Evolutionary conservation across 2,888 invertebrate species (phyloP).

Genomic region (Monochamus alternatus): DNA sequence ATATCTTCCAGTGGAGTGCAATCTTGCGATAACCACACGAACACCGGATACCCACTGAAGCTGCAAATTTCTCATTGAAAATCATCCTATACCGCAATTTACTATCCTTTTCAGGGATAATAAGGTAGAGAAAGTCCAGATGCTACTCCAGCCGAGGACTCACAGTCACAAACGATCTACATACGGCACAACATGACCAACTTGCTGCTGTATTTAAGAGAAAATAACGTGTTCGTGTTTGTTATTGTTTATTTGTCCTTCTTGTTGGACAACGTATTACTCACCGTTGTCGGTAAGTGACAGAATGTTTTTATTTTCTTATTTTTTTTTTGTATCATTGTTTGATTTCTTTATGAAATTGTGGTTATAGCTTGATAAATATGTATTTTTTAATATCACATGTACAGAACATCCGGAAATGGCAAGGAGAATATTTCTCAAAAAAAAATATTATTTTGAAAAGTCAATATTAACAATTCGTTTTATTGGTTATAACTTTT

Average conservation of each 20-base stretch:
- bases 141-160: constrained; percentile 48
- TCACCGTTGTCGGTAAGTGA: constrained; percentile 90
- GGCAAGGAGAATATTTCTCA: no score
- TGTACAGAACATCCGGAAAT: no score
- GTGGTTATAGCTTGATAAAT: no score
- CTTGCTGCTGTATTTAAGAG: constrained; percentile 34
- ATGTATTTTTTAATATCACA: no score
- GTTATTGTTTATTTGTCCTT: constrained; percentile 82
- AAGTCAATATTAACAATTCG: no score
- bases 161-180: constrained; percentile 40
- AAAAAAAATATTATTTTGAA: no score
- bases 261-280: constrained; percentile 88
- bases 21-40: constrained; percentile 55
- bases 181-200: constrained; percentile 41
- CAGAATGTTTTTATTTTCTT: no score
- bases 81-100: constrained; percentile 48
- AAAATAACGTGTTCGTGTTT: constrained; percentile 69
- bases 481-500: no score
- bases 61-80: constrained; percentile 55
- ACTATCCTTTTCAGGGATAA: constrained; percentile 51
- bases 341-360: no score
- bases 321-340: no score
- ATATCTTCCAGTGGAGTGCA: constrained; percentile 21
- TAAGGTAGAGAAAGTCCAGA: constrained; percentile 53
- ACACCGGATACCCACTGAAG: constrained; percentile 54